These are phyloP conservation scores for Poicephalus gulielmi DNA, from an alignment of 2,113 vertebrate species.

Conservation along the genomic window DNA sequence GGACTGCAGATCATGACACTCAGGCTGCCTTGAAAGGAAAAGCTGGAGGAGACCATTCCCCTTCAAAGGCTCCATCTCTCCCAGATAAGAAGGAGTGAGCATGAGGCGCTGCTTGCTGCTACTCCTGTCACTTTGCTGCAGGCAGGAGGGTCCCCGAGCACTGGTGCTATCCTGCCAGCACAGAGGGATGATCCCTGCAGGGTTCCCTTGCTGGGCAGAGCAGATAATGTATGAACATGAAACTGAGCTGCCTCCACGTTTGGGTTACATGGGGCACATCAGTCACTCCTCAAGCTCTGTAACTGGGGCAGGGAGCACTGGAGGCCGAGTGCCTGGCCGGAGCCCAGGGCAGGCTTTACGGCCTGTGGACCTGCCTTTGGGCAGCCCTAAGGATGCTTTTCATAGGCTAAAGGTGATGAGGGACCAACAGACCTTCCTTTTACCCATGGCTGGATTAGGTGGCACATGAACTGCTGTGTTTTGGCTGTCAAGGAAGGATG, in stretches of 20 bases:
- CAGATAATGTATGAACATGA: neutral
- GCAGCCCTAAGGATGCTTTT: neutral
- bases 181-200: neutral
- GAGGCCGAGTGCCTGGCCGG: neutral
- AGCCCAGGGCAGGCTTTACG: neutral
- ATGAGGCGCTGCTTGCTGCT: neutral
- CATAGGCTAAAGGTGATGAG: neutral
- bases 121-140: neutral
- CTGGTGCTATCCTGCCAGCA: rapidly evolving
- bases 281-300: neutral
- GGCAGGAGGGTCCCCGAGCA: neutral
- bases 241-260: neutral
- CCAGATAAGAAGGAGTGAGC: neutral
- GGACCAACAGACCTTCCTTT: neutral
- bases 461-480: neutral
- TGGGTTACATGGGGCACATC: neutral
- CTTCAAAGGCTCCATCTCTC: neutral
- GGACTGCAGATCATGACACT: neutral
- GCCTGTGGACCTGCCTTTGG: neutral
- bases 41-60: neutral
- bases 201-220: neutral
- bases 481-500: neutral
- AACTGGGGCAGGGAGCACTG: neutral
- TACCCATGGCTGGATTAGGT: neutral
- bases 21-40: neutral